phyloP scores from a whole-genome alignment of 2,797 vertebrate genomes.

The Lithobates pipiens region DNA sequence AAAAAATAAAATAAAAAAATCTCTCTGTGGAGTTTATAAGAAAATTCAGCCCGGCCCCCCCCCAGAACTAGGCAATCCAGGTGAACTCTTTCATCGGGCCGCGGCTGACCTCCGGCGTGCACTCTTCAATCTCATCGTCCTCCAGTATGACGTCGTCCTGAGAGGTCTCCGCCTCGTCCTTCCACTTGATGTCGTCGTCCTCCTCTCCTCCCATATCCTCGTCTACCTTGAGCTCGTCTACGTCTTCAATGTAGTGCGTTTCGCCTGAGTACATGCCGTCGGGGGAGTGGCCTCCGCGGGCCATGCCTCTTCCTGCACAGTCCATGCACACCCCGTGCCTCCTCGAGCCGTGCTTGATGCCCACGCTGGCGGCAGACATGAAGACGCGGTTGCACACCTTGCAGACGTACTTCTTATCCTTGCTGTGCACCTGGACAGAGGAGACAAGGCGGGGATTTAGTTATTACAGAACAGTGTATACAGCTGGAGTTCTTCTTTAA shows the following conservation, averaged over 20 bases:
- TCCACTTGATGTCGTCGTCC: conserved; percentile 92
- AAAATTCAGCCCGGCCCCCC: background rate
- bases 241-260: conserved; percentile 81
- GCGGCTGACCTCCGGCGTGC: conserved; percentile 82
- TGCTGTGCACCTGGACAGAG: conserved; percentile 91
- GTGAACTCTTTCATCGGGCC: conserved; percentile 91
- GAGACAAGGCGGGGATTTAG: background rate
- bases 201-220: conserved; percentile 79
- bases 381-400: conserved; percentile 97
- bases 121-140: conserved; percentile 87
- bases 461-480: no score
- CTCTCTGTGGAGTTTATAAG: background rate
- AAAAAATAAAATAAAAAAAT: background rate
- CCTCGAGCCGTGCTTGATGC: conserved; percentile 95
- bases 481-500: no score
- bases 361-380: conserved; percentile 96
- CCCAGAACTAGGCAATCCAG: conserved; percentile 91
- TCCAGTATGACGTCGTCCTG: conserved; percentile 83
- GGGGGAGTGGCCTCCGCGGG: conserved; percentile 86
- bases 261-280: conserved; percentile 87
- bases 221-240: conserved; percentile 84
- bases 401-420: conserved; percentile 98
- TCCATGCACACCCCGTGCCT: conserved; percentile 93
- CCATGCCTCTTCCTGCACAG: conserved; percentile 87
- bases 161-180: conserved; percentile 84